Conservation (phyloP, 1,140 invertebrate genomes). For the Probaryconus sp. region DNA sequence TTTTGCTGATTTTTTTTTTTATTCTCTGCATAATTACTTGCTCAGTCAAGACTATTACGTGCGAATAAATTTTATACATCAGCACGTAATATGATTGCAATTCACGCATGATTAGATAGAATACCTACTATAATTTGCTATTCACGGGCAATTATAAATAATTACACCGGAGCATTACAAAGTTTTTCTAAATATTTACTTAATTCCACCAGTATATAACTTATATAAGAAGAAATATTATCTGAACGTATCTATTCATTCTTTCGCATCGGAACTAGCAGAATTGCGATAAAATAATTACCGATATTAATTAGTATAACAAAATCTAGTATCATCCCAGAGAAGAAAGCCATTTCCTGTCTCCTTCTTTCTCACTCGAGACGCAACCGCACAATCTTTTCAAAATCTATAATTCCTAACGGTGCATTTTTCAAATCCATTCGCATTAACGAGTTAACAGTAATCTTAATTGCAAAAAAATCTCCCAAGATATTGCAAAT, state of each 20-base stretch:
- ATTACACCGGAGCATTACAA: background rate
- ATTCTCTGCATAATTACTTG: background rate
- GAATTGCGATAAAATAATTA: no score
- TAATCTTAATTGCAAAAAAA: slow-evolving; percentile 32
- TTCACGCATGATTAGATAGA: slow-evolving; percentile 14
- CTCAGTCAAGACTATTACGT: slow-evolving; percentile 26
- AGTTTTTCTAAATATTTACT: slow-evolving; percentile 33
- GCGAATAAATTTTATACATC: slow-evolving; percentile 31
- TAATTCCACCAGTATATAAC: background rate
- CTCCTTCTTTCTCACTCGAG: slow-evolving; percentile 14
- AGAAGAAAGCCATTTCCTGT: background rate
- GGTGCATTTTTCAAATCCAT: slow-evolving; percentile 37
- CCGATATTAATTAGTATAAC: no score
- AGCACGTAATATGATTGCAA: slow-evolving; percentile 27
- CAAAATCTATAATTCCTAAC: slow-evolving; percentile 50
- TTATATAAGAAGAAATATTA: no score
- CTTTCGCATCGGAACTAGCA: no score
- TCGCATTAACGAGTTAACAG: slow-evolving; percentile 46
- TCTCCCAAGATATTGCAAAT: slow-evolving; percentile 24
- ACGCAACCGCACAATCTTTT: slow-evolving; percentile 24
- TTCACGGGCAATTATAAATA: slow-evolving; percentile 18
- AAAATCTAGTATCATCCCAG: no score
- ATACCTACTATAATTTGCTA: slow-evolving; percentile 7
- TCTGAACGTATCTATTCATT: no score
- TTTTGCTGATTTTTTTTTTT: no score